Base-by-base conservation (phyloP, 2,113 vertebrate species). In the Marmota monax region DNA sequence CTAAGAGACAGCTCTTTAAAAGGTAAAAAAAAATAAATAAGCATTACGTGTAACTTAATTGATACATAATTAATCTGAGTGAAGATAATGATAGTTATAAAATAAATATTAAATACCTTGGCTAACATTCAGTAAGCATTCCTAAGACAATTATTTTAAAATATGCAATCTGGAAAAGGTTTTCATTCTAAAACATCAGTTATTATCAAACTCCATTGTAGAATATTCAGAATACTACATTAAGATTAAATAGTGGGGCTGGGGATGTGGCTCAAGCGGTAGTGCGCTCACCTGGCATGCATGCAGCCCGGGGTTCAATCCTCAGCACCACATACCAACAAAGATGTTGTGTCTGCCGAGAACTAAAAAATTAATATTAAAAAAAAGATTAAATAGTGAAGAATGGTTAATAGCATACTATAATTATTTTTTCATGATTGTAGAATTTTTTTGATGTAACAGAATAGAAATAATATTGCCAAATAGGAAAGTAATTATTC, bases 221-320 rank as follows among this genome's bases (percentile, higher is more conserved):
- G 20, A 79, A 10, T 42, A 69, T 48, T 84, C 5, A 91, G 2
- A 91, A 79, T 58, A 88, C 14, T 34, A 17, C 3, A 73, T 92
- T 90, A 56, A 92, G 76, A 86, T 94, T 84, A 76, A 90, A 87
- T 85, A 82, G 42, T 69, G 14, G 90, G 39, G 39, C 39, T 39
- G 39, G 39, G 39, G 39, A 39, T 39, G 39, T 39, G 39, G 39
- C 39, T 39, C 39, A 39, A 39, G 39, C 39, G 39, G 39, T 39
- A 39, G 39, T 4, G 39, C 39, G 3, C 39, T 39, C 39, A 39
- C 39, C 39, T 39, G 39, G 39, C 39, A 39, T 39, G 39, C 39
- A 39, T 39, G 39, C 39, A 39, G 39, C 39, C 39, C 0, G 39
- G 39, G 39, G 39, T 39, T 39, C 39, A 4, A 39, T 39, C 39